Conservation (phyloP, 92 coral and sea anemone species). For the Ricordea florida region DNA sequence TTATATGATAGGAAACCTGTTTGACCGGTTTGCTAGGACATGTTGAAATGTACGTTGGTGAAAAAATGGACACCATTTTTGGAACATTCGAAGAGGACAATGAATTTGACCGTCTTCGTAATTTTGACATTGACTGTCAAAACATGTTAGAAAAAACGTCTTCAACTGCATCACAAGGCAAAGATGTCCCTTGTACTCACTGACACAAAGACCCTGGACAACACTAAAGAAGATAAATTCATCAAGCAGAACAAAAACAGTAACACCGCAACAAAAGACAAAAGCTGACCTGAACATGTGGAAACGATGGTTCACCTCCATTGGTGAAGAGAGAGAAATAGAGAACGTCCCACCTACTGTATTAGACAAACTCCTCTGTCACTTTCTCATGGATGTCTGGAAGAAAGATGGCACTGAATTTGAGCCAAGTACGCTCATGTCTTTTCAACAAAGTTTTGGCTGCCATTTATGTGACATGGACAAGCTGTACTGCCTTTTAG, state of each 20-base stretch:
- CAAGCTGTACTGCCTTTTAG: no score
- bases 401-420: not conserved
- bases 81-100: not conserved
- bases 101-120: not conserved
- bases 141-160: not conserved
- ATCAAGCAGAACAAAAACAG: not conserved
- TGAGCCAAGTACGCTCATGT: not conserved
- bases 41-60: no score
- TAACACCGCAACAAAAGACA: not conserved
- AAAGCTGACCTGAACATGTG: not conserved
- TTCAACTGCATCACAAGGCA: not conserved
- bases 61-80: not conserved
- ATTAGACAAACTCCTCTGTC: not conserved
- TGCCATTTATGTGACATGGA: no score
- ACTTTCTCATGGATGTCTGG: not conserved
- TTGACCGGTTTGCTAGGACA: not conserved
- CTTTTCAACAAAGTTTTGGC: no score
- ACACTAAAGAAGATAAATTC: not conserved
- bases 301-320: not conserved
- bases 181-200: not conserved
- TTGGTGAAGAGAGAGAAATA: not conserved
- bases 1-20: not conserved
- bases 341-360: not conserved
- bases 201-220: not conserved
- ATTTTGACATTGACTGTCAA: not conserved